phyloP scores from a whole-genome alignment of 2,888 invertebrate genomes.

The Quadroppia sp. region DNA sequence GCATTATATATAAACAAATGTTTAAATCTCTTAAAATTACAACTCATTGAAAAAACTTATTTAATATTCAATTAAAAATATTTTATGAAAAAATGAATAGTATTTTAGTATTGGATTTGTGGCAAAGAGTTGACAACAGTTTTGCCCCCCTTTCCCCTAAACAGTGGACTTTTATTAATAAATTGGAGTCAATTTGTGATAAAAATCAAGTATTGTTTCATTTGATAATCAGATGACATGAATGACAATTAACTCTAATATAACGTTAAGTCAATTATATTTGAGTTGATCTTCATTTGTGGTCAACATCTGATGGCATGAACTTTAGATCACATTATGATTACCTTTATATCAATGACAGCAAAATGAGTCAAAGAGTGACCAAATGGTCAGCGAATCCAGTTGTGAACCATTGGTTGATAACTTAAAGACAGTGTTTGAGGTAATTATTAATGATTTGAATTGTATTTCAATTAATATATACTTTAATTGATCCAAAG shows the following conservation, averaged over 20 bases:
- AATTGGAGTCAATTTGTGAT: slow-evolving; percentile 8
- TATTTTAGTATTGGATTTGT: slow-evolving; percentile 11
- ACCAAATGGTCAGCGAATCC: neutral
- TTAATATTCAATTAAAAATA: neutral
- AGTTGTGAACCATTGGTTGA: neutral
- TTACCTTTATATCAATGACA: neutral
- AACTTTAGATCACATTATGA: no score
- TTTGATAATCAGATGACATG: neutral
- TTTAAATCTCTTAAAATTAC: neutral
- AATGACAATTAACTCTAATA: neutral
- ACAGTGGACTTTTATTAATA: neutral
- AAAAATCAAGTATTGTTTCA: neutral
- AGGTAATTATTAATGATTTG: neutral
- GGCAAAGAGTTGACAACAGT: slow-evolving; percentile 26
- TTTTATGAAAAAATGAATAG: neutral
- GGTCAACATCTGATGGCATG: no score
- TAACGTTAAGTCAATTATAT: neutral
- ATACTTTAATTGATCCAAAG: neutral
- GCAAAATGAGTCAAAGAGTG: slow-evolving; percentile 2
- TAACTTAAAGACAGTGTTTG: neutral
- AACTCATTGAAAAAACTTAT: neutral
- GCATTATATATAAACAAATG: neutral
- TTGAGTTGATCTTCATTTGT: no score
- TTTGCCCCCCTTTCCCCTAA: slow-evolving; percentile 1
- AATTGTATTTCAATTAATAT: neutral